Percentiles rank a stretch among this genome's conserved stretches.
Evolutionary conservation across 2,113 vertebrate species (phyloP).

Genomic region (Sturnira hondurensis): DNA sequence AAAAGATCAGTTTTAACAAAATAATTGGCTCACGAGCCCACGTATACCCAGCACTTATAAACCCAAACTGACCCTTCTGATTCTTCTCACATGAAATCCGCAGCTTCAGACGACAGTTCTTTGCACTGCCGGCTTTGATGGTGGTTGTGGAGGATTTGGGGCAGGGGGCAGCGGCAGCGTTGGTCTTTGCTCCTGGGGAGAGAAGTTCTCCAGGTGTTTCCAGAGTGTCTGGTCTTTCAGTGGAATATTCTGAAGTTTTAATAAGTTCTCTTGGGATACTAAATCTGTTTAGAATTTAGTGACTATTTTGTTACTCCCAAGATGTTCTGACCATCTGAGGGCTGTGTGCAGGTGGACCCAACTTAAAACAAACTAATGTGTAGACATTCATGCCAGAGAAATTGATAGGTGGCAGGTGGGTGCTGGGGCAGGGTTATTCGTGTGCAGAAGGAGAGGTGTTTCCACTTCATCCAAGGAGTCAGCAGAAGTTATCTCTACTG

Average conservation of each 20-base stretch:
- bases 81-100: conserved; percentile 45
- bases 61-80: not conserved
- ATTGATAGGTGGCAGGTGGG: not conserved
- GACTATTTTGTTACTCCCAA: conserved; percentile 41
- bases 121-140: not conserved
- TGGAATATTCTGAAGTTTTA: conserved; percentile 53
- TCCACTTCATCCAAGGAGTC: not conserved
- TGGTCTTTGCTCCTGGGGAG: conserved; percentile 28
- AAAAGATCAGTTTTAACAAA: not conserved
- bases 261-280: conserved; percentile 47
- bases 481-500: not conserved
- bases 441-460: not conserved
- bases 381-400: not conserved
- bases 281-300: conserved; percentile 48
- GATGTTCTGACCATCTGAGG: conserved; percentile 28
- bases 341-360: not conserved
- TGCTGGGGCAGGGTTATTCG: not conserved
- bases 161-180: not conserved
- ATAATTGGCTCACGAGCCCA: not conserved
- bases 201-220: conserved; percentile 55
- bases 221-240: conserved; percentile 44
- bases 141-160: not conserved
- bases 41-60: not conserved
- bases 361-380: not conserved
- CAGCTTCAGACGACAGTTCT: not conserved